These are phyloP conservation scores for Portevinia maculata DNA, from an alignment of 2,888 invertebrate species.

Conservation along the genomic window DNA sequence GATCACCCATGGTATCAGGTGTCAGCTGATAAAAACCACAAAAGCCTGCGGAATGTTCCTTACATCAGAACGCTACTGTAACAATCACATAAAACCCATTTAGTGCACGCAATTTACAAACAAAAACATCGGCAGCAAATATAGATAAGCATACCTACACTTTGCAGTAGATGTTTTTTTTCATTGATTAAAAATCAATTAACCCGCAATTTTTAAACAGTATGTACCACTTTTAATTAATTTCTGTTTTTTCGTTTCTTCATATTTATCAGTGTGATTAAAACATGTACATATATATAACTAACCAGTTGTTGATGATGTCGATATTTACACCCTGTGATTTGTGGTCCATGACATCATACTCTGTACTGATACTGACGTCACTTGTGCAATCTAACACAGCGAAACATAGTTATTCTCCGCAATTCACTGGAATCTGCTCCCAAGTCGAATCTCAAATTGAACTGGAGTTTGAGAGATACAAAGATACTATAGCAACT, in stretches of 20 bases:
- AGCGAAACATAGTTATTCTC: slow-evolving; percentile 1
- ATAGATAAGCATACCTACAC: too few relatives aligned
- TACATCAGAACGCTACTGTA: too few relatives aligned
- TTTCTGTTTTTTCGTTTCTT: slow-evolving; percentile 5
- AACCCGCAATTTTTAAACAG: slow-evolving; percentile 7
- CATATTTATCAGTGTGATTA: slow-evolving; percentile 17
- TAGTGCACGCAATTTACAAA: too few relatives aligned
- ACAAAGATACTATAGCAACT: slow-evolving; percentile 11
- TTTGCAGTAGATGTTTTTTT: slow-evolving; percentile 1
- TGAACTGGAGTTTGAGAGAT: slow-evolving; percentile 42
- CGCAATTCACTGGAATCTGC: slow-evolving; percentile 32
- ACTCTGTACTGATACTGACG: slow-evolving; percentile 48
- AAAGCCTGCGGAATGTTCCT: too few relatives aligned
- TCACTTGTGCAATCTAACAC: slow-evolving; percentile 55
- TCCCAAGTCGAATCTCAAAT: slow-evolving; percentile 38
- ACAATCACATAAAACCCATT: too few relatives aligned
- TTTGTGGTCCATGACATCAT: slow-evolving; percentile 51
- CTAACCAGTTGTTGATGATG: neutral
- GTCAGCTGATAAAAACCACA: too few relatives aligned
- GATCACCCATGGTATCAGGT: too few relatives aligned
- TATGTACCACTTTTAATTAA: slow-evolving; percentile 36
- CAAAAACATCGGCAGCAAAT: too few relatives aligned
- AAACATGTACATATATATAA: slow-evolving; percentile 36
- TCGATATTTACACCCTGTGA: neutral
- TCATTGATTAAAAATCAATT: slow-evolving; percentile 66